Conservation (phyloP, 2,797 vertebrate species). For the Acipenser transmontanus region DNA sequence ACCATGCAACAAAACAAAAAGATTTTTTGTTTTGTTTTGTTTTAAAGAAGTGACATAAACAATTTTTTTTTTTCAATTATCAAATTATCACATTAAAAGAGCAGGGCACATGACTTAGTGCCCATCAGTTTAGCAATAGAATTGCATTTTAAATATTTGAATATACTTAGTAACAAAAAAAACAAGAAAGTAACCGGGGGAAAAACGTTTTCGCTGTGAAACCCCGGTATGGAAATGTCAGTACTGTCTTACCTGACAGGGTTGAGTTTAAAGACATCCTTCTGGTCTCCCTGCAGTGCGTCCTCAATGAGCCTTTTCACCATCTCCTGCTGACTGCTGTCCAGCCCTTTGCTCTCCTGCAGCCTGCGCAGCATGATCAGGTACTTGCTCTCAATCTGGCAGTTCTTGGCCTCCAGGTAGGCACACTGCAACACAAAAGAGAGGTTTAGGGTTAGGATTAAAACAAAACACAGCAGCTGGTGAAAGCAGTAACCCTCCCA, state of each 20-base stretch:
- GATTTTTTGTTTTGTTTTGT: too few relatives aligned
- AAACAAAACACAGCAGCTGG: slow-evolving; percentile 10
- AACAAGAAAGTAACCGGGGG: too few relatives aligned
- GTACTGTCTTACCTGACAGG: slow-evolving; percentile 60
- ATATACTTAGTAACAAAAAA: too few relatives aligned
- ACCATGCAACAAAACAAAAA: too few relatives aligned
- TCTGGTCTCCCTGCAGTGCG: slow-evolving; percentile 64
- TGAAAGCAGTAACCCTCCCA: not conserved
- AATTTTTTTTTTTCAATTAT: too few relatives aligned
- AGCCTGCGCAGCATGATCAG: slow-evolving; percentile 71
- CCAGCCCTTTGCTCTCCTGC: slow-evolving; percentile 64
- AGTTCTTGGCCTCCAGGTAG: slow-evolving; percentile 76
- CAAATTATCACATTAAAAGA: too few relatives aligned
- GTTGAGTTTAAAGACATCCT: slow-evolving; percentile 42
- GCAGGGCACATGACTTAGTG: too few relatives aligned
- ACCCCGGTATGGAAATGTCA: too few relatives aligned
- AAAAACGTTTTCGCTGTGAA: too few relatives aligned
- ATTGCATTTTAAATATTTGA: too few relatives aligned
- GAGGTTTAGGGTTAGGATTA: not conserved
- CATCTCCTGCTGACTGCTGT: slow-evolving; percentile 43
- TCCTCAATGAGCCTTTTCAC: slow-evolving; percentile 71
- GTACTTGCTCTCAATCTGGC: slow-evolving; percentile 84
- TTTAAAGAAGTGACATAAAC: too few relatives aligned
- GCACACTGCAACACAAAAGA: slow-evolving; percentile 64
- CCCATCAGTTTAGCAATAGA: too few relatives aligned